Evolutionary conservation across 2,888 invertebrate species (phyloP).

Genomic region (Hyposoter dolosus): DNA sequence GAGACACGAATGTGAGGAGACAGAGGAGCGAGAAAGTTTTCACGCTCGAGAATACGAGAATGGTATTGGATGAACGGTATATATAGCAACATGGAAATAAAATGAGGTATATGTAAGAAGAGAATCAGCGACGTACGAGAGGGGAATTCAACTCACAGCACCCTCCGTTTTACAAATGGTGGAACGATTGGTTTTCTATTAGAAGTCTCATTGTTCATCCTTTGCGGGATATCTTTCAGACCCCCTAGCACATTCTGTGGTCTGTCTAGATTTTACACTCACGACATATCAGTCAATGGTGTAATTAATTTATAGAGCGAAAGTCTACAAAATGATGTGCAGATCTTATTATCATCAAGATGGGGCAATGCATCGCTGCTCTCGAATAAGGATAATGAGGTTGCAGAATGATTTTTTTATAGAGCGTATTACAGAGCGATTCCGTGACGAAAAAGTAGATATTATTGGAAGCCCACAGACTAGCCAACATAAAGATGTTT

Average conservation of each 20-base stretch:
- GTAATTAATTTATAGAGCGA: constrained; percentile 21
- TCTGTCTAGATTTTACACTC: constrained; percentile 10
- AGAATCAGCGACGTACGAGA: not conserved
- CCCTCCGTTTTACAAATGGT: constrained; percentile 79
- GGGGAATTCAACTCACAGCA: constrained; percentile 33
- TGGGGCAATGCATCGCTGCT: not conserved
- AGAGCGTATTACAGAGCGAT: not conserved
- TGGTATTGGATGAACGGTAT: constrained; percentile 12
- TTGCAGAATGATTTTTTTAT: not conserved
- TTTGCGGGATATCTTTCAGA: constrained; percentile 74
- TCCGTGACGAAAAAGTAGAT: not conserved
- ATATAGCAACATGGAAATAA: constrained; percentile 47
- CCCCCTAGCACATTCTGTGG: constrained; percentile 1
- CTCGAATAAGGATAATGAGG: not conserved
- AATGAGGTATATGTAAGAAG: constrained; percentile 26
- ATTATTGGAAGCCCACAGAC: not conserved
- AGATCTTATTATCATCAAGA: not conserved
- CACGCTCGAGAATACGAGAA: constrained; percentile 49
- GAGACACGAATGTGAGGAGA: constrained; percentile 66
- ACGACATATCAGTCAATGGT: not conserved
- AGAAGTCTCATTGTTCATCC: constrained; percentile 81
- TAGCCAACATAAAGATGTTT: too few relatives aligned
- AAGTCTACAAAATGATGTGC: not conserved
- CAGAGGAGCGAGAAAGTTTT: constrained; percentile 66
- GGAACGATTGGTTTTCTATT: constrained; percentile 84